A percentile compares a stretch with the other conserved stretches of the same genome.
These are phyloP conservation scores for Odontomyia ornata DNA, from an alignment of 2,888 invertebrate genomes.

Conservation along the genomic window DNA sequence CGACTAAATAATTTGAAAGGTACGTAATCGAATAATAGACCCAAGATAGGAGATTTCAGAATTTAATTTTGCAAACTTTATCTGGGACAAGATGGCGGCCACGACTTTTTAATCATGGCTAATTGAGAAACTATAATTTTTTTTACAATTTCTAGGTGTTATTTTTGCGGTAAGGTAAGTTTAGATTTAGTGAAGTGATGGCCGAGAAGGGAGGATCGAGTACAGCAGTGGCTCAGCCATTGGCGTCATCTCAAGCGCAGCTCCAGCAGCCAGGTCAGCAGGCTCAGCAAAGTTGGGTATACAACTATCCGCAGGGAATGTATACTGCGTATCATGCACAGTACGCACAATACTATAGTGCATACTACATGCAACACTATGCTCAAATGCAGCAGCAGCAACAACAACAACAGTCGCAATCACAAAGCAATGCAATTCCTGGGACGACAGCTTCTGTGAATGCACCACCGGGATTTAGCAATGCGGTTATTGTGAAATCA, in stretches of 20 bases:
- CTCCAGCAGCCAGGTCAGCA: slow-evolving; percentile 32
- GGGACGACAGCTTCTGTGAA: slow-evolving; percentile 60
- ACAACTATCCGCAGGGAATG: slow-evolving; percentile 46
- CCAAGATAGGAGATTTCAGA: background rate
- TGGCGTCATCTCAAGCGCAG: slow-evolving; percentile 21
- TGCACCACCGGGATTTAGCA: slow-evolving; percentile 66
- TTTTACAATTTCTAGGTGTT: background rate
- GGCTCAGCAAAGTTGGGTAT: slow-evolving; percentile 46
- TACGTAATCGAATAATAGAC: background rate
- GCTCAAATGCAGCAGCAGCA: slow-evolving; percentile 54
- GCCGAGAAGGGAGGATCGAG: slow-evolving; percentile 49
- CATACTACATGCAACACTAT: slow-evolving; percentile 52
- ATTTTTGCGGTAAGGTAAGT: slow-evolving; percentile 45
- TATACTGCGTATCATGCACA: slow-evolving; percentile 48
- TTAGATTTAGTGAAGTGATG: slow-evolving; percentile 46
- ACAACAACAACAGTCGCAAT: slow-evolving; percentile 55
- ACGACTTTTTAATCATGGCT: background rate
- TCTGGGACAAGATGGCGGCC: slow-evolving; percentile 18
- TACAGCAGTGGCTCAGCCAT: slow-evolving; percentile 46
- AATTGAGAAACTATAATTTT: background rate
- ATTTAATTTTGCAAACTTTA: background rate
- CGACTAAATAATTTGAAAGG: slow-evolving; percentile 5
- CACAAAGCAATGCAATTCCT: slow-evolving; percentile 55
- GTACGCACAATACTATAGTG: slow-evolving; percentile 51
- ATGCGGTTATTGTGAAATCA: slow-evolving; percentile 57